Base-by-base conservation (phyloP, 2,113 vertebrate species). In the Channa argus region DNA sequence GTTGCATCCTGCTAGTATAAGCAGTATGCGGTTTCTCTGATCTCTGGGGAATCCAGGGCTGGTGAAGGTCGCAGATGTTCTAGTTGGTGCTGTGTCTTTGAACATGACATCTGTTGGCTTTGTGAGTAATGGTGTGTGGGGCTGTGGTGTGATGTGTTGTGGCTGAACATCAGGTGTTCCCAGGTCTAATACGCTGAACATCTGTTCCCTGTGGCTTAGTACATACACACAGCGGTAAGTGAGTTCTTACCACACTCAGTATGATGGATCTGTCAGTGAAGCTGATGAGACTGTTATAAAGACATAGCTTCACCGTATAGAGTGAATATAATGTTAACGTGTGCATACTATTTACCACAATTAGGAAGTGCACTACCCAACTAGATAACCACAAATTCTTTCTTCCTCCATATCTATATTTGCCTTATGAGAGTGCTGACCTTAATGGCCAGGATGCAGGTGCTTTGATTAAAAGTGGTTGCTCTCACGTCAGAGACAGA, bases 371-470 rank as follows among this genome's bases (percentile, higher is more conserved):
- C 24, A 24, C 24, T 54, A 41, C 39, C 39, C 39, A 47, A 58
- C 61, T 38, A 44, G 8, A 68, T 41, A 79, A 45, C n/a, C 13
- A 50, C 12, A n/a, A 51, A 37, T 39, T 3, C 11, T 36, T 78
- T 69, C 51, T 70, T 50, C 58, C 49, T 59, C n/a, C 8, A 9
- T 73, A 33, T 79, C 12, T 33, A 24, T 71, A 82, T 71, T 75
- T 77, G 52, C n/a, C 68, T 76, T 76, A 55, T 51, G 39, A 64
- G 38, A 64, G 38, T 37, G 8, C 15, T 47, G 56, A 44, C 64
- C 67, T 54, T 74, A 59, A 72, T 79, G 24, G 33, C 74, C 90
- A 92, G 91, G 88, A 92, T 87, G 82, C 91, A 92, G 91, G 91
- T 93, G 92, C 71, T 58, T 50, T 13, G 39, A 70, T 79, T 78